These are phyloP conservation scores for Rhabdomys pumilio DNA, from an alignment of 2,797 vertebrate species.

Conservation along the genomic window DNA sequence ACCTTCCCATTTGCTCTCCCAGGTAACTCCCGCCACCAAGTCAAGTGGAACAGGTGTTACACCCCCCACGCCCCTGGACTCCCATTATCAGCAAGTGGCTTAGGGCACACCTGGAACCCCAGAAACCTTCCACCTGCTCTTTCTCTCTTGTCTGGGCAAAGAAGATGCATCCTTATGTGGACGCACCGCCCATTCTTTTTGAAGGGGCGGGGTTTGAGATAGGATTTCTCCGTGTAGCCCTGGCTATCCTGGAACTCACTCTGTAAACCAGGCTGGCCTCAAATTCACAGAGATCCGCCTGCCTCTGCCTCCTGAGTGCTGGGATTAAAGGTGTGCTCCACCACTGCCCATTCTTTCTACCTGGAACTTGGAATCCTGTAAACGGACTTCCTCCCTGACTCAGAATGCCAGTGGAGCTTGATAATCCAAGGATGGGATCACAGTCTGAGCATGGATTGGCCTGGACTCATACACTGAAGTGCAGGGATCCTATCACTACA, in stretches of 20 bases:
- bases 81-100: slow-evolving; percentile 1
- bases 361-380: background rate
- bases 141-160: background rate
- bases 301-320: background rate
- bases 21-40: background rate
- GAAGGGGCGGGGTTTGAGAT: background rate
- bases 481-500: background rate
- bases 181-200: background rate
- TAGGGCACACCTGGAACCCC: slow-evolving; percentile 61
- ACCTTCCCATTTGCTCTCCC: background rate
- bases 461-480: no score
- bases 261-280: background rate
- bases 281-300: background rate
- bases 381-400: background rate
- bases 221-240: background rate
- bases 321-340: background rate
- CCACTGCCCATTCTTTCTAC: background rate
- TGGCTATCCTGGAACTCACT: background rate
- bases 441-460: no score
- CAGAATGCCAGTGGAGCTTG: background rate
- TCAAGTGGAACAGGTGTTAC: slow-evolving; percentile 17
- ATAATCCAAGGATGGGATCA: background rate
- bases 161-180: background rate
- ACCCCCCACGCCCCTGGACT: slow-evolving; percentile 42
- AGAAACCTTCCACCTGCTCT: background rate